Base-by-base conservation (phyloP, 2,113 vertebrate genomes). In the Erpornis zantholeuca region DNA sequence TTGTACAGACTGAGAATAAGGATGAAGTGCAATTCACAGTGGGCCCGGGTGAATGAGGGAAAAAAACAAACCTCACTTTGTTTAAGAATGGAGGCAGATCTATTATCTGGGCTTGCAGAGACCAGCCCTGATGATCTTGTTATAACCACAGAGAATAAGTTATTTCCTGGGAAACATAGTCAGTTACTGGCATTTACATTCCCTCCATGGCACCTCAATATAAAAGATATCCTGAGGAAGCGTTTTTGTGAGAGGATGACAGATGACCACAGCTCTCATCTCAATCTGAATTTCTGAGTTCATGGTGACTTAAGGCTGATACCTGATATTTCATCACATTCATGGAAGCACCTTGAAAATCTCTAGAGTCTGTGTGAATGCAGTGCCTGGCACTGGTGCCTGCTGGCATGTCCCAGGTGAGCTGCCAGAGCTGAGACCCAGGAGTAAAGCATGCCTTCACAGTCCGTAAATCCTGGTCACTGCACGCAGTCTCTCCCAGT, bases 351-450 rank as follows among this genome's bases (percentile, higher is more conserved):
- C 28, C 35, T 35, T 57, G 57, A 52, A 81, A 78, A 59, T 15
- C 38, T 69, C 50, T 31, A 17, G 5, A 35, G 12, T 31, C 68
- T 16, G 11, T 23, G 23, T 1, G 2, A 29, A 35, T 35, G 18
- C 17, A 64, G 36, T 16, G 17, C 23, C 40, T 0, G 0, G 18
- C 18, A 18, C 6, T 11, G 12, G 44, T 61, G 38, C 21, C 25
- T 31, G 31, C 60, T 65, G 42, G 27, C 35, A 11, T 3, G 7
- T 27, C 31, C 45, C 60, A 21, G 27, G 33, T 15, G 29, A 75
- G 54, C 16, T 0, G 0, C 38, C 1, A 4, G 52, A 75, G 78
- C 27, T 2, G 2, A 75, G 13, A 73, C 29, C 17, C 0, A 1
- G 29, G 68, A 88, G 31, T 1, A 4, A 70, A 38, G 9, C 1